Evolutionary conservation across 1,140 invertebrate genomes (phyloP), one percentile per base, ranked within the genome.

Genomic region (Zophobas morio): DNA sequence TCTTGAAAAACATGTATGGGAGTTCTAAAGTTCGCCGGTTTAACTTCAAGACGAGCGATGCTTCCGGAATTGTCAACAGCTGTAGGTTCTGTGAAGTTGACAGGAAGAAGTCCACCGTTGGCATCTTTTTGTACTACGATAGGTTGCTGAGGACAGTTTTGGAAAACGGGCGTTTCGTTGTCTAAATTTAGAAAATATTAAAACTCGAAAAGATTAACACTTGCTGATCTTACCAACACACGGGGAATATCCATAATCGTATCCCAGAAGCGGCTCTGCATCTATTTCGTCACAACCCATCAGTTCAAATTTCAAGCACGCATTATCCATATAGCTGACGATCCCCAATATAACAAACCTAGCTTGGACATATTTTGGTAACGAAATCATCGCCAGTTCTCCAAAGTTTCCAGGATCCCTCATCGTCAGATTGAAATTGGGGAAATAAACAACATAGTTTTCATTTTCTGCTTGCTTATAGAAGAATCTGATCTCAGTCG

Each of bases 381-480:
- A 85, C 2, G 95, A 96, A 60, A 99, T 98, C 94, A 98, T 97
- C 1, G 97, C 96, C 46, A 99, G 86, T 89, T 98, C 96, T 66
- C 96, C 96, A 85, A 96, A 97, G 85, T 97, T 98, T 80, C 96
- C 96, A 35, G 96, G 96, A 86, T 97, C 96, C 78, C 95, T 89
- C 91, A 96, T 96, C 0, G 96, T 97, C 34, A 98, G 86, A 86
- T 97, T 98, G 84, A 98, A 98, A 83, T 98, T 98, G 6, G 97
- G 96, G 89, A 97, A 98, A 82, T 98, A 98, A 0, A 98, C 96
- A 3, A 98, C 96, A 82, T 98, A 98, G 83, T 98, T 98, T 85
- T 98, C 96, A 80, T 88, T 93, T 86, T 97, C 96, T 1, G 94
- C 90, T 87, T 96, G 94, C 87, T 99, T 99, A 86, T 99, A 99